Evolutionary conservation across 2,888 invertebrate genomes (phyloP).

Genomic region (Taphrorychus bicolor): DNA sequence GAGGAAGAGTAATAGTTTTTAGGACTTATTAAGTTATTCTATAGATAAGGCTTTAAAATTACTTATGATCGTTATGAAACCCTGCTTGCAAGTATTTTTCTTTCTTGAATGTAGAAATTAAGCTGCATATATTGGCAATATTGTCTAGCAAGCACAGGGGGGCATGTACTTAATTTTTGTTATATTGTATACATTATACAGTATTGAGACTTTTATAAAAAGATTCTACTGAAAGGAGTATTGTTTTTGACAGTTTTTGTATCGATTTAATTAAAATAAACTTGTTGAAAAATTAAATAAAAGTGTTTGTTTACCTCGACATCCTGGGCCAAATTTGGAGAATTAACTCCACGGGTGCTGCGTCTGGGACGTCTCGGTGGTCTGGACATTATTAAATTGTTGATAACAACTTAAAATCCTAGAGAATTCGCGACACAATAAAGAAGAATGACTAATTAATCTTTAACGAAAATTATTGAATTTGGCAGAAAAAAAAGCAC

Average conservation of each 20-base stretch:
- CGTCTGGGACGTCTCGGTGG: background rate
- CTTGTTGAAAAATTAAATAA: background rate
- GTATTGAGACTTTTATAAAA: background rate
- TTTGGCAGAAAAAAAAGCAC: too few species aligned
- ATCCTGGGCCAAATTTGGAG: background rate
- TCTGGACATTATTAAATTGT: background rate
- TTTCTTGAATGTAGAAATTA: too few species aligned
- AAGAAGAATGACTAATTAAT: background rate
- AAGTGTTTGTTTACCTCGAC: background rate
- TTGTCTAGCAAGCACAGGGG: too few species aligned
- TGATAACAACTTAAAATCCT: too few species aligned
- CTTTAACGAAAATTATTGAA: background rate
- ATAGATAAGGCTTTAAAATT: too few species aligned
- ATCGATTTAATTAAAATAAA: background rate
- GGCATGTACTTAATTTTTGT: too few species aligned
- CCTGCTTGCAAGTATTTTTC: background rate
- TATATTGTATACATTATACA: background rate
- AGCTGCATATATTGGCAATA: too few species aligned
- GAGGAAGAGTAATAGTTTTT: conserved; percentile 12
- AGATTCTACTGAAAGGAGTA: background rate
- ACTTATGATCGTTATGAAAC: too few species aligned
- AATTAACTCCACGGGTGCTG: background rate
- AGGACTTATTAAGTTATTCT: background rate
- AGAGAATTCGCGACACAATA: too few species aligned
- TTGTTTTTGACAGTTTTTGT: background rate